Base-by-base conservation (phyloP, 1,140 invertebrate genomes). In the Zaprionus vittiger region DNA sequence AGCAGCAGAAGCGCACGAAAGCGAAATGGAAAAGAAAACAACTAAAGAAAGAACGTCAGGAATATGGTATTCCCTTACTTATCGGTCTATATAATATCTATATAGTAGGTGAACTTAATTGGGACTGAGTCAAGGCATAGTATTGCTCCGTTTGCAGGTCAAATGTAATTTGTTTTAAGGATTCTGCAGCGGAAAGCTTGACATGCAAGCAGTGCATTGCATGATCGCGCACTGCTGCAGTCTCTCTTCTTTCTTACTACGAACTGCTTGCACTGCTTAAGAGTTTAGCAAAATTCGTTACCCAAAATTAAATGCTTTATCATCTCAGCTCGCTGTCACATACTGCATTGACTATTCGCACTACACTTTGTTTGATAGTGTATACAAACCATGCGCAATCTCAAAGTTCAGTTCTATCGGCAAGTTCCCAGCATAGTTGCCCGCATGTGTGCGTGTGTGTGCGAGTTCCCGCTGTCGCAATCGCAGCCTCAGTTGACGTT, bases 391-490 rank as follows among this genome's bases (percentile, higher is more conserved):
- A 56, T 63, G 68, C 60, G 38, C 26, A 37, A 60, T 24, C 56
- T 70, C 73, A 72, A 76, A 76, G 73, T 72, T 65, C 68, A 76
- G 20, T 56, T 26, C 56, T 49, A 55, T 22, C 67, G 26, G 54
- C 61, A 52, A 60, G 59, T 71, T 71, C 68, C 62, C 59, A 71
- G 24, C 60, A 37, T 24, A 44, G 28, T 24, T 11, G 7, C 5
- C 15, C 20, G 26, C n/a, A 20, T 65, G 14, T 54, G n/a, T 28
- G 11, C 20, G 47, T 52, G 44, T 20, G 17, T 22, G 20, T 12
- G 17, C 20, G 17, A 17, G 31, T 38, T 49, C 28, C 47, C 12
- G 17, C 12, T 52, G 20, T 20, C 22, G 47, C 47, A 6, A 28
- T 37, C 44, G 26, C 26, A 54, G 63, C 28, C 63, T 70, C 55